Conservation (phyloP, 2,113 vertebrate genomes). For the Ciconia boyciana region DNA sequence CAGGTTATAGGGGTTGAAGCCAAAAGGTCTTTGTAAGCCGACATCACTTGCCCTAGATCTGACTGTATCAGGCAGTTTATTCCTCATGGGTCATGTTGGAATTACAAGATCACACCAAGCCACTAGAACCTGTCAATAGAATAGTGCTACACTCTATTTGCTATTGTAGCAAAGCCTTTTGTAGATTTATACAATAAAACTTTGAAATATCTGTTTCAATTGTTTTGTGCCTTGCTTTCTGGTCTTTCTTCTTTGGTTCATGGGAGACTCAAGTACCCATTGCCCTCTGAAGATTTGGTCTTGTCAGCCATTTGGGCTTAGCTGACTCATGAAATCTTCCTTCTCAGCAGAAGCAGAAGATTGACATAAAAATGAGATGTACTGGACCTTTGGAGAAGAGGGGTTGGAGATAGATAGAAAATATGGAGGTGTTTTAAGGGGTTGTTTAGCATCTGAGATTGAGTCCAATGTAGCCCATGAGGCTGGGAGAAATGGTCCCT, state of each 20-base stretch:
- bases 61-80: constrained; percentile 25
- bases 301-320: not conserved
- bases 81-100: constrained; percentile 49
- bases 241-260: not conserved
- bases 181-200: constrained; percentile 72
- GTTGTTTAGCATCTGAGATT: not conserved
- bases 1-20: constrained; percentile 29
- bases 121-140: constrained; percentile 24
- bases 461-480: not conserved
- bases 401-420: not conserved
- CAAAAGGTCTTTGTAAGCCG: constrained; percentile 43
- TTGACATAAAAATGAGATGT: not conserved
- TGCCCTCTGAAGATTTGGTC: not conserved
- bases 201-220: constrained; percentile 29
- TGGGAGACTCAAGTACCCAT: not conserved
- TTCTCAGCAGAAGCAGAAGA: not conserved
- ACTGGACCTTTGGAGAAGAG: not conserved
- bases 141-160: constrained; percentile 16
- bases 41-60: constrained; percentile 5
- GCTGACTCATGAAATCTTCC: not conserved
- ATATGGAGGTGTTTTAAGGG: not conserved
- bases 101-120: constrained; percentile 40
- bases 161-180: constrained; percentile 62
- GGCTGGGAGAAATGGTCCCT: not conserved
- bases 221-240: not conserved